phyloP scores from a whole-genome alignment of 2,113 vertebrate species.

The Entomyzon cyanotis region DNA sequence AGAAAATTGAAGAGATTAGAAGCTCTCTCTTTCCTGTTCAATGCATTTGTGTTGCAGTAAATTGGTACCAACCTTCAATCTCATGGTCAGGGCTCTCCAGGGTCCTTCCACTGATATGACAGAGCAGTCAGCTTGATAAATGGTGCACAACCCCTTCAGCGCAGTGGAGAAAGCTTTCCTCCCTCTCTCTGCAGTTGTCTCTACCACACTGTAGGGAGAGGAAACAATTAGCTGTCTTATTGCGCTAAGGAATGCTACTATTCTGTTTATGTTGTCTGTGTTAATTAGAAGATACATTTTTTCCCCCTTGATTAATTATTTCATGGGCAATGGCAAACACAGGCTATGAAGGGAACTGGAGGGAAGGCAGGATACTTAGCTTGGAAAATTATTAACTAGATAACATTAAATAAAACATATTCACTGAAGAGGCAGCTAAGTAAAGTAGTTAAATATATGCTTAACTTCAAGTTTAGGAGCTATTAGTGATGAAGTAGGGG shows the following conservation, averaged over 20 bases:
- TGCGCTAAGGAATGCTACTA: neutral
- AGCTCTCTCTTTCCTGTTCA: constrained; percentile 72
- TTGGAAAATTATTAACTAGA: neutral
- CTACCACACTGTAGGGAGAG: neutral
- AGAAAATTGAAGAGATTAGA: constrained; percentile 78
- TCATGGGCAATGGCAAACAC: constrained; percentile 8
- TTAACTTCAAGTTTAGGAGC: neutral
- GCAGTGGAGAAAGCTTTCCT: constrained; percentile 18
- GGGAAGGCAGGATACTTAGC: neutral
- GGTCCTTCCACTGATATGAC: constrained; percentile 71
- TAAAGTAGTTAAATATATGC: neutral
- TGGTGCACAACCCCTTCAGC: constrained; percentile 29
- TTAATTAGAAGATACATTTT: constrained; percentile 43
- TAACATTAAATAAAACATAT: neutral
- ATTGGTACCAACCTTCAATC: constrained; percentile 76
- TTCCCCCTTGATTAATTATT: constrained; percentile 27
- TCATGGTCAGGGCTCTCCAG: constrained; percentile 74
- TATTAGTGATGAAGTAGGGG: neutral
- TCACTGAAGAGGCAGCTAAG: neutral
- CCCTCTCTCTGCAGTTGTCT: neutral
- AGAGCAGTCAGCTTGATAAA: constrained; percentile 76
- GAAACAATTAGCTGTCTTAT: neutral
- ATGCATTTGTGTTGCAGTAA: constrained; percentile 74
- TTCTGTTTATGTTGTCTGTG: neutral
- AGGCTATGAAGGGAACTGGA: neutral